Base-by-base conservation (phyloP, 2,113 vertebrate species). In the Martes martes region DNA sequence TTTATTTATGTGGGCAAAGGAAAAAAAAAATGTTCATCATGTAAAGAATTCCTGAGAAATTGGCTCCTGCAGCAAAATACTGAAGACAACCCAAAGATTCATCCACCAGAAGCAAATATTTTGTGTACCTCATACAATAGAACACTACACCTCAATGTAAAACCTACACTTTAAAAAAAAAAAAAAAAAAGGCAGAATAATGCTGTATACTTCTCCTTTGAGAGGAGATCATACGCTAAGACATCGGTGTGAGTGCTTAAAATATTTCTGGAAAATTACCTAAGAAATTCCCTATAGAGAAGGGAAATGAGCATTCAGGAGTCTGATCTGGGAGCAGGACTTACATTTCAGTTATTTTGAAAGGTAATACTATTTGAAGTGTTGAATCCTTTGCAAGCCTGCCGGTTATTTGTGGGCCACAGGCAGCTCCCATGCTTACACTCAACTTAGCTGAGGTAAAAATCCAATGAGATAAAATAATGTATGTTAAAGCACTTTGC, bases 391-490 rank as follows among this genome's bases (percentile, higher is more conserved):
- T 73, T 65, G 16, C 31, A 61, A 63, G 33, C 50, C 24, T 90
- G 6, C 39, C 23, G n/a, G n/a, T 79, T 65, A 90, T 42, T 52
- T 96, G 50, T 71, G 39, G 33, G 42, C 42, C 59, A 15, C 39
- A 76, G 67, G 57, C 47, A 86, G 42, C 28, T 91, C 69, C 71
- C 61, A 71, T 18, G 42, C 15, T 79, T 83, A 67, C 65, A 87
- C 42, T 86, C 31, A 96, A 81, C 11, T 57, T 67, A 16, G 57
- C 33, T 71, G 63, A 96, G 81, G 13, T 79, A 69, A 83, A 6
- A 73, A 87, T 47, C n/a, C 42, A 93, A 61, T 45, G 84, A 94
- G 63, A 76, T 55, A 94, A 97, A 93, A 82, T 63, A 92, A 94
- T 31, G 6, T 50, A 67, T 31, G 16, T 88, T 26, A 74, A 96